Percentiles rank a stretch among this genome's conserved stretches.
Conservation (phyloP, 2,113 vertebrate genomes). For the Sander lucioperca region DNA sequence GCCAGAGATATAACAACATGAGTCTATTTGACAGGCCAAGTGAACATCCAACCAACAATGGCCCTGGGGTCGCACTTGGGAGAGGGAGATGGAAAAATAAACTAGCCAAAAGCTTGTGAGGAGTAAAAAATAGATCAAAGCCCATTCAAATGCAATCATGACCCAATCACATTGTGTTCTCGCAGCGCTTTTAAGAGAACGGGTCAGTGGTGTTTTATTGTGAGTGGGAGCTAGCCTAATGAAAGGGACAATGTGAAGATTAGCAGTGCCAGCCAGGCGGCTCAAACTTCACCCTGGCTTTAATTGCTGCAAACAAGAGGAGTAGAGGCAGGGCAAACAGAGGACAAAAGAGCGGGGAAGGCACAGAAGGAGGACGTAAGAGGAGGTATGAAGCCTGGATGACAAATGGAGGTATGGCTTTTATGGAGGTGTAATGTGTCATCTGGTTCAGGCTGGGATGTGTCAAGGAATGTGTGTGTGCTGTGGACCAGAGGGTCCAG, state of each 20-base stretch:
- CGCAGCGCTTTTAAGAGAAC: conserved; percentile 84
- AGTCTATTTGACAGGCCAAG: conserved; percentile 63
- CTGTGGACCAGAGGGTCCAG: conserved; percentile 31
- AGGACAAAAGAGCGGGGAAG: conserved; percentile 81
- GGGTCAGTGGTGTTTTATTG: conserved; percentile 87
- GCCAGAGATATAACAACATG: conserved; percentile 26
- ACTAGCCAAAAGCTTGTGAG: conserved; percentile 38
- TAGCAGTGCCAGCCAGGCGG: conserved; percentile 89
- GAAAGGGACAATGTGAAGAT: conserved; percentile 90
- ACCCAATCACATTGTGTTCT: conserved; percentile 87
- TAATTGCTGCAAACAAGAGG: conserved; percentile 89
- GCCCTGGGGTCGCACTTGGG: conserved; percentile 75
- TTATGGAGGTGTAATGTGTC: conserved; percentile 69
- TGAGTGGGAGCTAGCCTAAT: conserved; percentile 87
- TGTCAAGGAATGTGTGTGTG: conserved; percentile 57
- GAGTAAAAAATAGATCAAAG: conserved; percentile 89
- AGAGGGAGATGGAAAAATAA: conserved; percentile 15
- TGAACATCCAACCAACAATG: conserved; percentile 69
- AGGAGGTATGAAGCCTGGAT: conserved; percentile 67
- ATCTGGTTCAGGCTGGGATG: conserved; percentile 57
- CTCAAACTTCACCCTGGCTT: conserved; percentile 87
- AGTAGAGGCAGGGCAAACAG: conserved; percentile 86
- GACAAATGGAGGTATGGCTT: conserved; percentile 69
- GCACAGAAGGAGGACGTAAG: conserved; percentile 69
- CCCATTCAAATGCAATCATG: conserved; percentile 89